Evolutionary conservation across 2,113 vertebrate species (phyloP).

Genomic region (Polypterus bichir): DNA sequence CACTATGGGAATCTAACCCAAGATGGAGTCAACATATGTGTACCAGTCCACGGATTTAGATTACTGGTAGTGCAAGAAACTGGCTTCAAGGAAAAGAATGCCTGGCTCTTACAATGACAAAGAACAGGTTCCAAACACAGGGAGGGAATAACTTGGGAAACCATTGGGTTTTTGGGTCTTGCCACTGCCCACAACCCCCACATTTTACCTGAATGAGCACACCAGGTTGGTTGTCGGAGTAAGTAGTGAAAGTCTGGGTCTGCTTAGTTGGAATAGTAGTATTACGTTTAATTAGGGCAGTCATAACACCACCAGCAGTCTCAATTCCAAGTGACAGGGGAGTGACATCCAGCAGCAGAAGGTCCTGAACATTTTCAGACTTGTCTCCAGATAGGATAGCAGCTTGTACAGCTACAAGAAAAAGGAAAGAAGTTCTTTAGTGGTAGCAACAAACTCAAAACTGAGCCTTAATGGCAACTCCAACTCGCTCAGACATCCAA

Average conservation of each 20-base stretch:
- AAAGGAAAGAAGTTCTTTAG: neutral
- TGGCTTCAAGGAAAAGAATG: no score
- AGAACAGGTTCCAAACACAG: no score
- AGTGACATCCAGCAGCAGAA: constrained; percentile 58
- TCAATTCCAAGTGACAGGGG: constrained; percentile 59
- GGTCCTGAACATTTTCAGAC: constrained; percentile 57
- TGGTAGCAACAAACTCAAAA: constrained; percentile 5
- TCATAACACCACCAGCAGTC: constrained; percentile 64
- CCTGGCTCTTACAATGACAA: no score
- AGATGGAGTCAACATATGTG: no score
- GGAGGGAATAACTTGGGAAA: neutral
- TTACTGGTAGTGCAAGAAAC: no score
- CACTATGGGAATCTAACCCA: no score
- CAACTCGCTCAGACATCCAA: constrained; percentile 35
- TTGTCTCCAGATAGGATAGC: constrained; percentile 59
- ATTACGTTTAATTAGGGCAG: constrained; percentile 58
- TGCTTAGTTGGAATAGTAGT: constrained; percentile 64
- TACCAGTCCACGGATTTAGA: no score
- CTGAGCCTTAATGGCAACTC: neutral
- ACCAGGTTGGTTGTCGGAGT: constrained; percentile 57
- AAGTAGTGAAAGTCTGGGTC: constrained; percentile 60
- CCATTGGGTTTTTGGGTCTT: neutral
- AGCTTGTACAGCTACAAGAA: constrained; percentile 48
- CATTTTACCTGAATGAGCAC: constrained; percentile 49
- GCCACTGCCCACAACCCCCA: neutral